Evolutionary conservation across 2,888 invertebrate genomes (phyloP).

Genomic region (Elmis aenea): DNA sequence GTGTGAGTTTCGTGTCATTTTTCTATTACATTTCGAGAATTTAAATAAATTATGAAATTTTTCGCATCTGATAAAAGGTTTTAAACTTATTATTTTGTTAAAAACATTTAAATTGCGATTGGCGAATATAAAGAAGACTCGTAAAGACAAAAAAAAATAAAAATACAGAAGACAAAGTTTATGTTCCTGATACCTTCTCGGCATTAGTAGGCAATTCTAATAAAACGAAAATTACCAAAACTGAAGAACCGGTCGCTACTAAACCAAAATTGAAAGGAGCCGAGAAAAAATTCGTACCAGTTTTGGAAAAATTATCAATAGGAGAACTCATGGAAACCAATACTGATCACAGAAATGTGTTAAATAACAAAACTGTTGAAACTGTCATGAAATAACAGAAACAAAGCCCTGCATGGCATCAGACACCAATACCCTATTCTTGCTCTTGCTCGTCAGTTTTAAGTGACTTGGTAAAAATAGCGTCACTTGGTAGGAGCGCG

Average conservation of each 20-base stretch:
- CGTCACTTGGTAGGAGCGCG: no score
- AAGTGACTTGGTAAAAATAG: constrained; percentile 5
- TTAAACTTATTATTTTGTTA: no score
- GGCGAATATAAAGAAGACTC: constrained; percentile 26
- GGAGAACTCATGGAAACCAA: constrained; percentile 94
- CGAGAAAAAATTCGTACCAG: constrained; percentile 75
- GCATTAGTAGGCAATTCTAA: constrained; percentile 39
- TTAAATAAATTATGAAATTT: no score
- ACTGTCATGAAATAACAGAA: constrained; percentile 88
- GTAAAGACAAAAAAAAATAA: constrained; percentile 33
- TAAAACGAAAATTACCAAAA: constrained; percentile 39
- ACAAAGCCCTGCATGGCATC: no score
- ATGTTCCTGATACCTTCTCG: constrained; percentile 46
- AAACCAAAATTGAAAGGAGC: constrained; percentile 81
- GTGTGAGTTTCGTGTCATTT: no score
- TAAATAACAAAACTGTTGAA: constrained; percentile 87
- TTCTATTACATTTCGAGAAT: no score
- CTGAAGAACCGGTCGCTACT: constrained; percentile 45
- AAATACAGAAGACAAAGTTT: constrained; percentile 49
- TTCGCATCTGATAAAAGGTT: no score
- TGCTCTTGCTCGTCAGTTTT: constrained; percentile 6
- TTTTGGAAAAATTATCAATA: constrained; percentile 77
- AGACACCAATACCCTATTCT: constrained; percentile 43
- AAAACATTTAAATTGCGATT: no score
- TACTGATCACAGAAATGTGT: constrained; percentile 91